Base-by-base conservation (phyloP, 2,113 vertebrate genomes). In the Megaceryle torquata region DNA sequence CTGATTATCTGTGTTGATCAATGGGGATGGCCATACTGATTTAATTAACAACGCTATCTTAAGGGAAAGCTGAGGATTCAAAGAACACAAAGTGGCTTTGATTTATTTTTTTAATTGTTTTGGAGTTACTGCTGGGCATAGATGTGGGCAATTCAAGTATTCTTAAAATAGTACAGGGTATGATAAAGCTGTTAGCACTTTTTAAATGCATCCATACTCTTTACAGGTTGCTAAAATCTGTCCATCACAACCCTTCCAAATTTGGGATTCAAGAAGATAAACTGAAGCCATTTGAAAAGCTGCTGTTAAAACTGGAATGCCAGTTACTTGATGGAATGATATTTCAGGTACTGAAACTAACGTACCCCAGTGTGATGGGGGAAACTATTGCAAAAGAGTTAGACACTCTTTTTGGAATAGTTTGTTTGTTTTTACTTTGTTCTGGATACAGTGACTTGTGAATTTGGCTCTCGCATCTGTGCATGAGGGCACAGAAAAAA, bases 251-350 rank as follows among this genome's bases (percentile, higher is more conserved):
- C 96, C 99, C 99, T 82, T 99, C 98, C 11, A 99, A 99, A 75
- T 99, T 99, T 98, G 98, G 99, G 48, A 98, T 99, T 94, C 98
- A 98, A 39, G 99, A 99, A 95, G 99, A 99, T 96, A 99, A 99
- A 91, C 96, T 99, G 88, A 99, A 99, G 95, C 99, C 99, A 7
- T 99, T 99, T 95, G 99, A 99, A 98, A 99, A 99, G 95, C 98
- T 99, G 29, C 96, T 99, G 68, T 97, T 99, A 77, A 99, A 99
- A 95, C 96, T 99, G 53, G 99, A 99, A 98, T 98, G 98, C 25
- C 99, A 99, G 91, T 98, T 99, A 91, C 97, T 99, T 86, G 99
- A 99, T 92, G 98, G 99, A 94, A 98, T 98, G 98, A 99, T 99
- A 96, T 98, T 99, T 96, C 99, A 99, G 99, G 99, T 99, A 97